Evolutionary conservation across 1,140 invertebrate genomes (phyloP).

Genomic region (Oncopeltus fasciatus): DNA sequence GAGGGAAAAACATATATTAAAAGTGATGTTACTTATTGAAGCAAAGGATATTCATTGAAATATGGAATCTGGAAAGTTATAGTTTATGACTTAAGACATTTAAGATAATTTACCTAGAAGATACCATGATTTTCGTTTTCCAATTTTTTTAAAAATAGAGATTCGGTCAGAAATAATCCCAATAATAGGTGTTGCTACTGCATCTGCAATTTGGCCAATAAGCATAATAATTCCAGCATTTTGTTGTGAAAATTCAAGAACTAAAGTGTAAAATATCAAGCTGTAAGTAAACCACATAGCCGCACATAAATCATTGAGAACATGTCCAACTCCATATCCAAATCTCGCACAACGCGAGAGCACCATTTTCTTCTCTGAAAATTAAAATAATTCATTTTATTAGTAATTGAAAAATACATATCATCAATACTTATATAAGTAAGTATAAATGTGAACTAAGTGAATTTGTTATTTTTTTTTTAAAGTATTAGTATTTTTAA

Average conservation of each 20-base stretch:
- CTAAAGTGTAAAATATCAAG: constrained; percentile 79
- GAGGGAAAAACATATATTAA: too few species aligned
- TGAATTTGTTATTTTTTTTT: too few species aligned
- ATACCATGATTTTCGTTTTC: constrained; percentile 83
- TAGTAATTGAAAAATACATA: too few species aligned
- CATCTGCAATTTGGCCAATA: constrained; percentile 81
- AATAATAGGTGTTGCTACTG: constrained; percentile 74
- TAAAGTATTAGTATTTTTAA: too few species aligned
- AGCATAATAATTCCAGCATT: constrained; percentile 66
- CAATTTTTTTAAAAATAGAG: constrained; percentile 54
- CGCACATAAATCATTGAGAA: constrained; percentile 88
- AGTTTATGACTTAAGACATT: background rate
- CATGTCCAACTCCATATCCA: constrained; percentile 60
- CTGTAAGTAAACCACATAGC: constrained; percentile 96
- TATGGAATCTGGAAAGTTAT: background rate
- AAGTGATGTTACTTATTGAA: too few species aligned
- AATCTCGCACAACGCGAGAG: constrained; percentile 23
- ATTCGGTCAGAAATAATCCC: constrained; percentile 72
- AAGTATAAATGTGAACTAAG: too few species aligned
- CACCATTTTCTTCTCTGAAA: constrained; percentile 10
- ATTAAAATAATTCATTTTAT: background rate
- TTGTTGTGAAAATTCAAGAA: constrained; percentile 57
- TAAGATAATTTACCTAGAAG: constrained; percentile 48
- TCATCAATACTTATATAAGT: too few species aligned
- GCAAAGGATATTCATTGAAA: constrained; percentile 4